Evolutionary conservation across 2,113 vertebrate species (phyloP).

Genomic region (Oreocharis arfaki): DNA sequence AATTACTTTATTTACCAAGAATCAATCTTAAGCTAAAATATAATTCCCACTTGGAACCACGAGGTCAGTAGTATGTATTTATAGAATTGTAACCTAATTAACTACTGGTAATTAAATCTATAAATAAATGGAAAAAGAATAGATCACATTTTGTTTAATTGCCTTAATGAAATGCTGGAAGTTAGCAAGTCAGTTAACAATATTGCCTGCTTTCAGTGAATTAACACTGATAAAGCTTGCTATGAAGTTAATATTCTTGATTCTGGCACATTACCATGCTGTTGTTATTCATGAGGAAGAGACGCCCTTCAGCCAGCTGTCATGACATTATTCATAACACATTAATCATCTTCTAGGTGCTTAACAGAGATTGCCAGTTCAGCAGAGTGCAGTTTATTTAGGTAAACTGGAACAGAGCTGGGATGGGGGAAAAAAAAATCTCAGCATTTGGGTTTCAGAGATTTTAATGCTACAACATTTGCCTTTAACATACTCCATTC

Average conservation of each 20-base stretch:
- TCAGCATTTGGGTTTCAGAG: not conserved
- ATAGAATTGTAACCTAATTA: not conserved
- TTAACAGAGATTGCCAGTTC: slow-evolving; percentile 6
- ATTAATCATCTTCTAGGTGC: slow-evolving; percentile 5
- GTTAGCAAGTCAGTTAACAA: not conserved
- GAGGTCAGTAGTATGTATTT: not conserved
- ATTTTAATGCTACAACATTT: not conserved
- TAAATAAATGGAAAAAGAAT: not conserved
- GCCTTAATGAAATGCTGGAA: slow-evolving; percentile 9
- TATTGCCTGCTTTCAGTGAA: not conserved
- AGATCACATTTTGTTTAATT: not conserved
- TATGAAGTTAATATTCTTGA: not conserved
- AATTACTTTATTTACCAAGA: not conserved
- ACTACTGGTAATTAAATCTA: not conserved
- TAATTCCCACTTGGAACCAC: not conserved
- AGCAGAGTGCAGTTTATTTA: not conserved
- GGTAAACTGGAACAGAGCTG: not conserved
- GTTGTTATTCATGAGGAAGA: not conserved
- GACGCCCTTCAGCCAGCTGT: not conserved
- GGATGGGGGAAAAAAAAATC: not conserved
- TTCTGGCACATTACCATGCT: not conserved
- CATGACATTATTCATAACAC: not conserved
- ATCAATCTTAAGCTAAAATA: not conserved
- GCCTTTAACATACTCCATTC: not conserved
- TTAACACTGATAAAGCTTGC: not conserved